These are phyloP conservation scores for Desmodus rotundus DNA, from an alignment of 2,113 vertebrate genomes.

Conservation along the genomic window DNA sequence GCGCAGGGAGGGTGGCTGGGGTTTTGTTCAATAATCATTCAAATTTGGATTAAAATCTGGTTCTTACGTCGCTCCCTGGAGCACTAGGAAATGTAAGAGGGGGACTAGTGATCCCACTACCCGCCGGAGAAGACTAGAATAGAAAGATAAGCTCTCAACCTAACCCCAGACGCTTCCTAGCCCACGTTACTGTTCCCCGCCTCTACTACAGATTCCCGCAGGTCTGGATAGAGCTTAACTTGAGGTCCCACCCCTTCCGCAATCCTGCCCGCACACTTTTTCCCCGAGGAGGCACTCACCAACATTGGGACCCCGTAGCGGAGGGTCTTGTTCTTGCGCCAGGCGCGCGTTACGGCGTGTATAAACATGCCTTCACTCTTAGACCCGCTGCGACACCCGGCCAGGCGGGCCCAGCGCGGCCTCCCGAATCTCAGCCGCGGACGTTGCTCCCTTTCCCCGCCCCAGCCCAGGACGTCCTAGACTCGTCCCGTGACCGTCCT, in stretches of 20 bases:
- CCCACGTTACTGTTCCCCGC: accelerated
- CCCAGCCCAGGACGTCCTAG: accelerated
- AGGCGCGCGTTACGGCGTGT: background rate
- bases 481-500: too few species aligned
- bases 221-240: accelerated
- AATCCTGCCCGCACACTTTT: background rate
- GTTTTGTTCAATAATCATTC: background rate
- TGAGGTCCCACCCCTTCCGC: background rate
- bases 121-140: accelerated
- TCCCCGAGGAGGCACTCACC: slow-evolving; percentile 76
- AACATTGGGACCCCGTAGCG: slow-evolving; percentile 91
- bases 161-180: too few species aligned
- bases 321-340: slow-evolving; percentile 82
- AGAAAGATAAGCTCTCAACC: background rate
- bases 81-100: background rate
- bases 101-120: too few species aligned
- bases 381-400: too few species aligned
- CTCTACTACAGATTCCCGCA: accelerated
- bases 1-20: too few species aligned
- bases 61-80: background rate
- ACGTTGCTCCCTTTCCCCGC: too few species aligned
- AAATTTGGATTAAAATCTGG: background rate
- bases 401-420: background rate
- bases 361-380: background rate
- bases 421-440: accelerated